Conservation (phyloP, 2,888 invertebrate species). For the Allophyes oxyacanthae region DNA sequence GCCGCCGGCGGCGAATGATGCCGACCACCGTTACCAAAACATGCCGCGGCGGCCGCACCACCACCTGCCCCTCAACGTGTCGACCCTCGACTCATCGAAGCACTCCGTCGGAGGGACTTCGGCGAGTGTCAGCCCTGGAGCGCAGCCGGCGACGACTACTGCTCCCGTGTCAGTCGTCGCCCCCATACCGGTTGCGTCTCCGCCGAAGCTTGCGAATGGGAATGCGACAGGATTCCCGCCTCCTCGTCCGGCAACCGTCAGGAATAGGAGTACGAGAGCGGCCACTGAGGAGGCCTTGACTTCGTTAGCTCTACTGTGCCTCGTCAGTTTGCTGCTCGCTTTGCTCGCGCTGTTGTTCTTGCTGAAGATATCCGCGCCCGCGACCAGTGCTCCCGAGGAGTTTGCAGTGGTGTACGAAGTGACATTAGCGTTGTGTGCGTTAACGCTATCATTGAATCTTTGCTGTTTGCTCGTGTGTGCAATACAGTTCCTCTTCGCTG, state of each 20-base stretch:
- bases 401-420: constrained; percentile 97
- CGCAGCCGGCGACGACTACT: constrained; percentile 67
- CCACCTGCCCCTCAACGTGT: constrained; percentile 91
- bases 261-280: constrained; percentile 77
- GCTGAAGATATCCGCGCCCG: constrained; percentile 94
- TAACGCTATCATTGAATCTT: constrained; percentile 96
- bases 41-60: constrained; percentile 89
- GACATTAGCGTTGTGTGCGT: constrained; percentile 96
- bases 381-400: constrained; percentile 91
- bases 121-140: constrained; percentile 89
- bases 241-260: constrained; percentile 71
- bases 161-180: constrained; percentile 70
- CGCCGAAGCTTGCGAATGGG: constrained; percentile 85
- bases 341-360: constrained; percentile 95
- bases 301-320: constrained; percentile 95
- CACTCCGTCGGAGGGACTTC: constrained; percentile 90
- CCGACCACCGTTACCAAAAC: constrained; percentile 88
- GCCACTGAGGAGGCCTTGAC: constrained; percentile 93
- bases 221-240: constrained; percentile 89
- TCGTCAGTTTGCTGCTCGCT: constrained; percentile 95
- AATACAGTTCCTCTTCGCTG: constrained; percentile 97
- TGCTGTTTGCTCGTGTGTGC: constrained; percentile 98
- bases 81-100: constrained; percentile 91
- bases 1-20: constrained; percentile 87
- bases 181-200: constrained; percentile 76